phyloP scores from a whole-genome alignment of 2,113 vertebrate genomes.

The Pterocles orientalis region DNA sequence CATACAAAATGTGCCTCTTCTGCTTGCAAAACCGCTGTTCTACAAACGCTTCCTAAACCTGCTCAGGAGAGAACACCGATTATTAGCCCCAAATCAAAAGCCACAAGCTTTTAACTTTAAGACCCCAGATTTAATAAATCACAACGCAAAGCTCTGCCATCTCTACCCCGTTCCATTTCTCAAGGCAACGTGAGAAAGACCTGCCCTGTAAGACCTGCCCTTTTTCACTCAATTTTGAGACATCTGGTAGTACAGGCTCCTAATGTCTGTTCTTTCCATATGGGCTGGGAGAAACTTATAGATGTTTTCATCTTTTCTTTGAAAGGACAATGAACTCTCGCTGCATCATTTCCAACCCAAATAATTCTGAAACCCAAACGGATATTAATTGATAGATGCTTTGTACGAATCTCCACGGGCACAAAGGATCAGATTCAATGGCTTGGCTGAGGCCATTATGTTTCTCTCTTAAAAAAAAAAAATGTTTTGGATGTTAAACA shows the following conservation, averaged over 20 bases:
- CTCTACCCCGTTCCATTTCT: not conserved
- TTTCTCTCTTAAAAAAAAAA: not conserved
- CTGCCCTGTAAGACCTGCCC: not conserved
- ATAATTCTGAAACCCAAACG: not conserved
- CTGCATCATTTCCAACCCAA: conserved; percentile 7
- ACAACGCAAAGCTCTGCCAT: not conserved
- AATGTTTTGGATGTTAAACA: not conserved
- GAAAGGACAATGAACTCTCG: not conserved
- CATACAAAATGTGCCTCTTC: accelerated
- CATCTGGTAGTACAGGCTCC: not conserved
- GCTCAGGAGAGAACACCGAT: not conserved
- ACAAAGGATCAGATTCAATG: not conserved
- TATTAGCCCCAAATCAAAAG: not conserved
- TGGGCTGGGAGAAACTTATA: not conserved
- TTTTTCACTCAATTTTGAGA: not conserved
- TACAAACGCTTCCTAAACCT: not conserved
- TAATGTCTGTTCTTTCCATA: not conserved
- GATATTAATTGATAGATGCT: not conserved
- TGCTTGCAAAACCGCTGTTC: accelerated
- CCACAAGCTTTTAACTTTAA: not conserved
- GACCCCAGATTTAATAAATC: not conserved
- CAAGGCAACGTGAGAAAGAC: not conserved
- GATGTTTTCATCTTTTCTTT: not conserved
- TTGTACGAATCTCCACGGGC: not conserved
- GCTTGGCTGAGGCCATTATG: not conserved